Evolutionary conservation across 2,797 vertebrate genomes (phyloP).

Genomic region (Gallinago nigripennis): DNA sequence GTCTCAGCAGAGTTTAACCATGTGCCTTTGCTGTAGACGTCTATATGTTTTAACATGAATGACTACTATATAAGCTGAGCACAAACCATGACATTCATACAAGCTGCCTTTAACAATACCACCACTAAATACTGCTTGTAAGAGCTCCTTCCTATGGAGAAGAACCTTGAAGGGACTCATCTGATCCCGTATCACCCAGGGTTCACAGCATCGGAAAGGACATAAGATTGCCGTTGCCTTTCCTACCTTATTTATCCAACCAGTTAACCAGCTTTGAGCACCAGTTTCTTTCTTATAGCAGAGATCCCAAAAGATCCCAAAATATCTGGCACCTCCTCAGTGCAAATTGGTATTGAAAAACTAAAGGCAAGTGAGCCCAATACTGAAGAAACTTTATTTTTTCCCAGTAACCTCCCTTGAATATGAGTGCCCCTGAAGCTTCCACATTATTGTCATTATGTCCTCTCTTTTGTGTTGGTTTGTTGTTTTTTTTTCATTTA

Average conservation of each 20-base stretch:
- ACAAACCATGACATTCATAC: neutral
- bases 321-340: neutral
- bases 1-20: neutral
- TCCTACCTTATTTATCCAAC: neutral
- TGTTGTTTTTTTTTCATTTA: neutral
- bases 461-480: neutral
- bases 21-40: neutral
- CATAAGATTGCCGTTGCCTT: fast-evolving
- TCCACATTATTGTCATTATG: neutral
- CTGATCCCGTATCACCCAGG: fast-evolving
- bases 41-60: neutral
- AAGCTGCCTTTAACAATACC: neutral
- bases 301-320: neutral
- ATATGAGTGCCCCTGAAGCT: neutral
- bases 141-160: neutral
- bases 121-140: fast-evolving
- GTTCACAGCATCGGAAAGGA: neutral
- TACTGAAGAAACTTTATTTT: neutral
- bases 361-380: neutral
- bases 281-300: neutral
- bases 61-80: neutral
- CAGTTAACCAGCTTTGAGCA: neutral
- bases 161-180: neutral
- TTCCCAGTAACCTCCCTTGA: neutral
- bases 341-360: neutral